Evolutionary conservation across 2,797 vertebrate genomes (phyloP), one percentile per base, ranked within the genome.

Genomic region (Falco peregrinus): DNA sequence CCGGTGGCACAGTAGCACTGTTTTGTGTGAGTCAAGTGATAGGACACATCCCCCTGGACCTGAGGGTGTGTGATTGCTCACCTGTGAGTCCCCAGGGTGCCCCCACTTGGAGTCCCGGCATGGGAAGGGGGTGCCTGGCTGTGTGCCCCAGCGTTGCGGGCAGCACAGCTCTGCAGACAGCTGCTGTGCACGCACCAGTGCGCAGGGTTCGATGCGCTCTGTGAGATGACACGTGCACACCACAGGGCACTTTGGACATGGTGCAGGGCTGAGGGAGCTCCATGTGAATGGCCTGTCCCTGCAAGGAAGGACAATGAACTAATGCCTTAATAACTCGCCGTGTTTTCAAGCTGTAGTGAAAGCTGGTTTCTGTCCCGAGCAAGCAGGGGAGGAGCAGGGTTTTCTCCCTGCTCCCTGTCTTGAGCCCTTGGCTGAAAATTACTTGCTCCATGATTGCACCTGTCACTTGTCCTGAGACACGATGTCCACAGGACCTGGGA

Each of bases 201-300:
- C 2, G 0, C 1, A 10, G 35, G 31, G 37, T 48, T 75, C 63
- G 87, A 25, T 20, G 37, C 7, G 2, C 48, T 65, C 31, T 16
- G 5, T 31, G 41, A 48, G 57, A 11, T 35, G 6, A 45, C 28
- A 43, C 17, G 20, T 4, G 4, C 41, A 51, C 33, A 41, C 53
- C 68, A 35, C 0, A 0, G 68, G 64, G 20, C 33, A 2, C 56
- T 82, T 61, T 4, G 3, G 29, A 7, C 26, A 4, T 3, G 9
- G 6, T 59, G 74, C 3, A 43, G 35, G 65, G 11, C 54, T 59
- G 41, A 26, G 57, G 59, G 14, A 75, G 20, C 39, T 67, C 67
- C 47, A 5, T 53, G 35, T 6, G 14, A 67, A 28, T 48, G 61
- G 59, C 41, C 64, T 54, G 57, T 89, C 87, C 77, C 70, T 39